These are phyloP conservation scores for Enteromius unitaeniatus DNA, from an alignment of 2,797 vertebrate genomes.

Conservation along the genomic window DNA sequence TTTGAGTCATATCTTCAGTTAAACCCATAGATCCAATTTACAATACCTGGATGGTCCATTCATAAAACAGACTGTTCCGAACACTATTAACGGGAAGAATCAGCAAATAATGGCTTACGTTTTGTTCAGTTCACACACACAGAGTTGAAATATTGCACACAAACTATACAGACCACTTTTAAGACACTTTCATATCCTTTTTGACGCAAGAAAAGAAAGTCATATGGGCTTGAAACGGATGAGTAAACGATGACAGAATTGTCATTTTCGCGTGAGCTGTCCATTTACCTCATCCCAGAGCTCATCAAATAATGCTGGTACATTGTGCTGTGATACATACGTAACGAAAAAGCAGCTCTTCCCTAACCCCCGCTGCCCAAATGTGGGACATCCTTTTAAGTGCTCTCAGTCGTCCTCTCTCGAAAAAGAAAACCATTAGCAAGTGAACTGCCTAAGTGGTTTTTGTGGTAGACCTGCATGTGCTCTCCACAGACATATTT, in stretches of 20 bases:
- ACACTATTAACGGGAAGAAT: not conserved
- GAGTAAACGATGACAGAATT: not conserved
- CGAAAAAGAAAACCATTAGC: conserved; percentile 78
- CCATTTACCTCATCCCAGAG: conserved; percentile 18
- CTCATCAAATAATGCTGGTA: conserved; percentile 16
- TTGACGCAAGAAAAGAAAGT: not conserved
- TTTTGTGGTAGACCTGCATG: conserved; percentile 77
- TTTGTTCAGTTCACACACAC: not conserved
- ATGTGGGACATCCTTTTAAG: conserved; percentile 61
- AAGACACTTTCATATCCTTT: not conserved
- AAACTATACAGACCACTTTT: not conserved
- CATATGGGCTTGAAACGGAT: not conserved
- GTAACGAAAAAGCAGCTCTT: conserved; percentile 30
- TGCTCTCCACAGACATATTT: conserved; percentile 66
- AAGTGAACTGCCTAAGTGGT: conserved; percentile 76
- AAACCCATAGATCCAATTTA: not conserved
- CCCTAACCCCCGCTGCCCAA: conserved; percentile 41
- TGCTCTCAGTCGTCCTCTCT: conserved; percentile 64
- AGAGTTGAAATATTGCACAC: not conserved
- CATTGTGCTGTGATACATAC: conserved; percentile 23
- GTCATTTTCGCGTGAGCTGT: not conserved
- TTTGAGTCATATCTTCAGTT: not conserved
- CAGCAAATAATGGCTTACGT: not conserved
- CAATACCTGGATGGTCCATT: not conserved
- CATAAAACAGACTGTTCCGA: not conserved